Evolutionary conservation across 2,888 invertebrate genomes (phyloP).

Genomic region (Campoplex nolae): DNA sequence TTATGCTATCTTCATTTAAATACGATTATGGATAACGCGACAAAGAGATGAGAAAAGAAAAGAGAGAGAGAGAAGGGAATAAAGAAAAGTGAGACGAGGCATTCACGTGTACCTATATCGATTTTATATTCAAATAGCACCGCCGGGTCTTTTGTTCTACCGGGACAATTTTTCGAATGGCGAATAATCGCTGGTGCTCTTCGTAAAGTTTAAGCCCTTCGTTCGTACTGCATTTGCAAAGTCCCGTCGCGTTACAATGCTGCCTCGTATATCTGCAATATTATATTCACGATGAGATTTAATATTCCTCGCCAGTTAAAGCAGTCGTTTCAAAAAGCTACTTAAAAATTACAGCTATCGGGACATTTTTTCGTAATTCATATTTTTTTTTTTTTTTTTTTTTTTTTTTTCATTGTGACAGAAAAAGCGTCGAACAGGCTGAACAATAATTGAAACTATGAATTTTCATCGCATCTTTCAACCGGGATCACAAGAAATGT

Average conservation of each 20-base stretch:
- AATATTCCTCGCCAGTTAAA: constrained; percentile 31
- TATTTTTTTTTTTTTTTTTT: too few relatives aligned
- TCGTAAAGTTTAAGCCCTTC: constrained; percentile 64
- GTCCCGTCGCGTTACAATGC: constrained; percentile 61
- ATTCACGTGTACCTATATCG: constrained; percentile 76
- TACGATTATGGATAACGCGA: constrained; percentile 84
- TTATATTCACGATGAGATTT: constrained; percentile 48
- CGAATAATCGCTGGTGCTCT: constrained; percentile 70
- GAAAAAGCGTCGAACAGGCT: not conserved
- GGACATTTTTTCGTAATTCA: not conserved
- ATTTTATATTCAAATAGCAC: constrained; percentile 84
- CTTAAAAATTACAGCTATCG: not conserved
- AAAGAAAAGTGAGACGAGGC: constrained; percentile 60
- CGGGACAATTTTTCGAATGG: constrained; percentile 79
- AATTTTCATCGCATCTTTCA: not conserved
- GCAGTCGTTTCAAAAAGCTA: not conserved
- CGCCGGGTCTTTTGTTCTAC: constrained; percentile 81
- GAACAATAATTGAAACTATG: not conserved
- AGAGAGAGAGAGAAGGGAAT: constrained; percentile 12
- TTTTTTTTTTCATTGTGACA: not conserved
- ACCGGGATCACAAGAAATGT: too few relatives aligned
- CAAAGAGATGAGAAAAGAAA: constrained; percentile 56
- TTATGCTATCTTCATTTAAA: constrained; percentile 84
- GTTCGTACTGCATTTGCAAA: constrained; percentile 41
- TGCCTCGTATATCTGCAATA: constrained; percentile 50